Percentiles rank a stretch among this genome's conserved stretches.
Evolutionary conservation across 1,140 invertebrate genomes (phyloP).

Genomic region (Zaprionus lachaisei): DNA sequence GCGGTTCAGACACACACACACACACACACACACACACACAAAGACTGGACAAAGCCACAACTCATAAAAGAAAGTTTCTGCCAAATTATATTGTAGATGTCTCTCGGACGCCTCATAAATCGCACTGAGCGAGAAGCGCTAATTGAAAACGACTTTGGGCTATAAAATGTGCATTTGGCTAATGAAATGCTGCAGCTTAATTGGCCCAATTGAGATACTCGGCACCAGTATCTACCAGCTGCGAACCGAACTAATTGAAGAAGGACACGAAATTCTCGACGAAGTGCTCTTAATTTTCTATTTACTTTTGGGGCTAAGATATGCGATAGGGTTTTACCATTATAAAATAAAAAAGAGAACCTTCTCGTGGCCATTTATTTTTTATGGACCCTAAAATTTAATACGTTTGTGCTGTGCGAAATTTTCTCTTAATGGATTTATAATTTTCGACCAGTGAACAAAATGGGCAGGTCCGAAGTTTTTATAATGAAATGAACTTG

Average conservation of each 20-base stretch:
- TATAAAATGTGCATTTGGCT: constrained; percentile 47
- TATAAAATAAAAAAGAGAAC: not conserved
- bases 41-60: constrained; percentile 45
- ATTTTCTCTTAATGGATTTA: constrained; percentile 48
- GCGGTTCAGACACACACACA: constrained; percentile 27
- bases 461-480: constrained; percentile 1
- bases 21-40: not conserved
- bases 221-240: not conserved
- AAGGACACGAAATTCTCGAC: not conserved
- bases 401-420: constrained; percentile 32
- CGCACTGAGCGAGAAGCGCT: constrained; percentile 36
- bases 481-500: not conserved
- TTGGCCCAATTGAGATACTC: constrained; percentile 44
- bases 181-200: constrained; percentile 37
- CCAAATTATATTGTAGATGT: constrained; percentile 61
- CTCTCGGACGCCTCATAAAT: constrained; percentile 52
- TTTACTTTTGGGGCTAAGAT: not conserved
- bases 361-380: constrained; percentile 42
- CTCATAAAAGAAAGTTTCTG: constrained; percentile 75
- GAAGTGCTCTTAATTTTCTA: constrained; percentile 1
- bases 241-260: constrained; percentile 21
- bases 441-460: constrained; percentile 32
- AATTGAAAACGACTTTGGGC: constrained; percentile 65
- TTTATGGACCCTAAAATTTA: constrained; percentile 54
- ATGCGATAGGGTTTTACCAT: not conserved